phyloP scores from a whole-genome alignment of 2,113 vertebrate genomes.

The Gracilinanus agilis region DNA sequence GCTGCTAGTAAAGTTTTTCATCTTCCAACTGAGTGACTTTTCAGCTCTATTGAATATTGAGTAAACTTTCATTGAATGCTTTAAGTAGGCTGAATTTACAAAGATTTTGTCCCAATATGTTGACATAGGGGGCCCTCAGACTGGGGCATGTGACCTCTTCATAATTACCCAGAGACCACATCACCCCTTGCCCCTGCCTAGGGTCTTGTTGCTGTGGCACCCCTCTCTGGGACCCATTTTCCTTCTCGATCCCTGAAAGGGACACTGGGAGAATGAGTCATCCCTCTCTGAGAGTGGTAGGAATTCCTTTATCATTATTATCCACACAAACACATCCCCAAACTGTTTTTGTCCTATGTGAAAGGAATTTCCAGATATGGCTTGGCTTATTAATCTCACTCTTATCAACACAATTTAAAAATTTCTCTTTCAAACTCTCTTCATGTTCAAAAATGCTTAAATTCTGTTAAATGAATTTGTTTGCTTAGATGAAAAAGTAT shows the following conservation, averaged over 20 bases:
- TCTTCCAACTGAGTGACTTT: slow-evolving; percentile 42
- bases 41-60: slow-evolving; percentile 42
- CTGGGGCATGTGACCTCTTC: neutral
- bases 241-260: neutral
- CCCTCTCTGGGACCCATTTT: neutral
- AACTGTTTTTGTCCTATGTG: neutral
- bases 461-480: neutral
- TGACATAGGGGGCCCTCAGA: too few relatives aligned
- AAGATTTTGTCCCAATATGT: neutral
- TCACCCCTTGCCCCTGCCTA: neutral
- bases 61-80: slow-evolving; percentile 5
- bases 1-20: slow-evolving; percentile 59
- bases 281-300: neutral
- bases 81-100: neutral
- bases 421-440: neutral
- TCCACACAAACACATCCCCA: too few relatives aligned
- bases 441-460: neutral
- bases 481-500: neutral
- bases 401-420: neutral
- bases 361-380: neutral
- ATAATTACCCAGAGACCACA: neutral
- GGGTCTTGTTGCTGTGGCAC: neutral
- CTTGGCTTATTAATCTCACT: neutral
- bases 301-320: neutral
- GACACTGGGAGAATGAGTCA: neutral